Conservation (phyloP, 2,797 vertebrate genomes). For the Craterocephalus amniculus region DNA sequence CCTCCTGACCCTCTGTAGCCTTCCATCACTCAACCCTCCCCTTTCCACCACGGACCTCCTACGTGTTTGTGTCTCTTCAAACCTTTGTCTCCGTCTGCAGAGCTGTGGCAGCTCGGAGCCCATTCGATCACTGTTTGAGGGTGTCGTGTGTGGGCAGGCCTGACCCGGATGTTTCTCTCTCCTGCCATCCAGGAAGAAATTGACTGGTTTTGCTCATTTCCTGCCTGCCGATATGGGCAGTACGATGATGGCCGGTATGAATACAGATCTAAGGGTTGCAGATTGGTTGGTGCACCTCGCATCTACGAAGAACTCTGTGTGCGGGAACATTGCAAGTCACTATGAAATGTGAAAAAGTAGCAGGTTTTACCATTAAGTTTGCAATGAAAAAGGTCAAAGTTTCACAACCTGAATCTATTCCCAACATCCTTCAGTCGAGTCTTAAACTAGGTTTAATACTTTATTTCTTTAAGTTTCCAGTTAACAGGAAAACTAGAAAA, state of each 20-base stretch:
- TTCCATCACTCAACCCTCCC: constrained; percentile 12
- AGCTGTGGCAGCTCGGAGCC: constrained; percentile 56
- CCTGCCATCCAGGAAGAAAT: constrained; percentile 35
- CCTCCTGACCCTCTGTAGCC: constrained; percentile 50
- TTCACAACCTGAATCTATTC: neutral
- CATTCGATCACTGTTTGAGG: constrained; percentile 61
- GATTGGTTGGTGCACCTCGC: neutral
- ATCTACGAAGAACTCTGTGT: constrained; percentile 6
- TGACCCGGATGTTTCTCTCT: constrained; percentile 58
- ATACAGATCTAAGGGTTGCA: constrained; percentile 6
- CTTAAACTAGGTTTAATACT: neutral
- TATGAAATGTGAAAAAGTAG: constrained; percentile 8
- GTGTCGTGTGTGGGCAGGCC: constrained; percentile 56
- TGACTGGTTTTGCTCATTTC: constrained; percentile 28
- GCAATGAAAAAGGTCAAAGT: neutral
- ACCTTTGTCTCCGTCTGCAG: constrained; percentile 67
- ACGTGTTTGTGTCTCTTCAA: constrained; percentile 73
- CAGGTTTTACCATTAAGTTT: neutral
- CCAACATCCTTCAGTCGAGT: neutral
- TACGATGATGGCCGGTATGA: neutral
- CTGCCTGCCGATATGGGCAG: constrained; percentile 13
- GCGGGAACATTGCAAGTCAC: neutral
- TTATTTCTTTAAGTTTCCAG: neutral
- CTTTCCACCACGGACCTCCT: constrained; percentile 67
- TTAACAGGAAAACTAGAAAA: neutral